phyloP scores from a whole-genome alignment of 2,888 invertebrate genomes.

The Maniola hyperantus region DNA sequence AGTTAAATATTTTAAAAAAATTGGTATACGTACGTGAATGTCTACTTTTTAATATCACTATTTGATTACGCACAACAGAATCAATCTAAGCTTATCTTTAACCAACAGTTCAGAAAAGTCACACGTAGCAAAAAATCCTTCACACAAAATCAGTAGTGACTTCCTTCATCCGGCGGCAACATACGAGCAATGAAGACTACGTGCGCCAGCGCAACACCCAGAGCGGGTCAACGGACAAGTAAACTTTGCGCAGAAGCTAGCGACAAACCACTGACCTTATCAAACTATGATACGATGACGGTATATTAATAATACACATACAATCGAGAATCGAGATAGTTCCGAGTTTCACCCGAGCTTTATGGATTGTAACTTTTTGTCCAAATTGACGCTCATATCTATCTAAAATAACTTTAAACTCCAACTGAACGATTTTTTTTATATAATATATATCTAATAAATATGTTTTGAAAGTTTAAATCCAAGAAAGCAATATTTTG shows the following conservation, averaged over 20 bases:
- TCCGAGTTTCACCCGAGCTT: constrained; percentile 6
- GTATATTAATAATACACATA: constrained; percentile 42
- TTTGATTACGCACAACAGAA: not conserved
- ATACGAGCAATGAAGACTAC: constrained; percentile 40
- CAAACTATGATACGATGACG: constrained; percentile 46
- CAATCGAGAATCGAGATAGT: no score
- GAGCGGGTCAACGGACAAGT: constrained; percentile 72
- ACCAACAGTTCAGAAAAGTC: constrained; percentile 8
- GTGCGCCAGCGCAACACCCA: constrained; percentile 52
- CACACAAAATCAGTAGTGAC: constrained; percentile 13
- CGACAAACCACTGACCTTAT: constrained; percentile 67
- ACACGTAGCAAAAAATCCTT: constrained; percentile 20
- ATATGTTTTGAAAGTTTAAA: no score
- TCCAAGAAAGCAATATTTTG: no score
- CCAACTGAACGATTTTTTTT: no score
- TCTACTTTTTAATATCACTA: not conserved
- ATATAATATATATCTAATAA: no score
- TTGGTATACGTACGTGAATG: constrained; percentile 6
- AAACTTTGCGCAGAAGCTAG: constrained; percentile 60
- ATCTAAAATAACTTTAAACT: no score
- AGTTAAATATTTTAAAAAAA: not conserved
- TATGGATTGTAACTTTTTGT: no score
- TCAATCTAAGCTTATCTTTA: not conserved
- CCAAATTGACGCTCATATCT: no score
- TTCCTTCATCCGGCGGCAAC: constrained; percentile 32